A percentile compares a stretch with the other conserved stretches of the same genome.
phyloP scores from a whole-genome alignment of 2,888 invertebrate genomes.

The Drosophila macrospina region DNA sequence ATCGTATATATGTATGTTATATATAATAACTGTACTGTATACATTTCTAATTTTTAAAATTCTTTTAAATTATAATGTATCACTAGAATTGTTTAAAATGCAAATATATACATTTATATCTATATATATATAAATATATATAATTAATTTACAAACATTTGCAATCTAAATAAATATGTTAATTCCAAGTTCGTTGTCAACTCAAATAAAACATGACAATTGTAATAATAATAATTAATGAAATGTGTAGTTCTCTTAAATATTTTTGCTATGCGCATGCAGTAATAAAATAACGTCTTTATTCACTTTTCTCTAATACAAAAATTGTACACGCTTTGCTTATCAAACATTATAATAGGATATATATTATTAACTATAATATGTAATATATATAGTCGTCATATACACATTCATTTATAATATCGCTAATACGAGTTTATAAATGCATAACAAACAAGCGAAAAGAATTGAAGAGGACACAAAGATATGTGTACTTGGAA shows the following conservation, averaged over 20 bases:
- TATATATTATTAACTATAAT: conserved; percentile 6
- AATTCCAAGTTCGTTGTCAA: conserved; percentile 19
- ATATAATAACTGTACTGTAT: conserved; percentile 29
- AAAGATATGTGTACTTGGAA: neutral
- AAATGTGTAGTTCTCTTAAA: neutral
- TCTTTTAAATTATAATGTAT: conserved; percentile 26
- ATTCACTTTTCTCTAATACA: conserved; percentile 47
- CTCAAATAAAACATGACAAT: conserved; percentile 10
- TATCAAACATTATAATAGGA: conserved; percentile 37
- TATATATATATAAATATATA: no score
- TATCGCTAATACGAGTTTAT: conserved; percentile 33
- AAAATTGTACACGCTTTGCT: conserved; percentile 44
- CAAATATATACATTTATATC: no score
- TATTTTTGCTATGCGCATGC: conserved; percentile 36
- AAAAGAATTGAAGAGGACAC: conserved; percentile 11
- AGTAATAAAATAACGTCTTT: conserved; percentile 64
- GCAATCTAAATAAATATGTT: conserved; percentile 49
- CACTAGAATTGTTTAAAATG: conserved; percentile 34
- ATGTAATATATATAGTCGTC: conserved; percentile 17
- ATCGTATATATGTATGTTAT: conserved; percentile 42
- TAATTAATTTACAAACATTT: conserved; percentile 42
- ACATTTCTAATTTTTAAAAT: conserved; percentile 40
- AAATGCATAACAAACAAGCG: conserved; percentile 51
- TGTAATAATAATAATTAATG: neutral
- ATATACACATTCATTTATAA: conserved; percentile 29